Evolutionary conservation across 2,113 vertebrate species (phyloP), one percentile per base, ranked within the genome.

Genomic region (Quiscalus mexicanus): DNA sequence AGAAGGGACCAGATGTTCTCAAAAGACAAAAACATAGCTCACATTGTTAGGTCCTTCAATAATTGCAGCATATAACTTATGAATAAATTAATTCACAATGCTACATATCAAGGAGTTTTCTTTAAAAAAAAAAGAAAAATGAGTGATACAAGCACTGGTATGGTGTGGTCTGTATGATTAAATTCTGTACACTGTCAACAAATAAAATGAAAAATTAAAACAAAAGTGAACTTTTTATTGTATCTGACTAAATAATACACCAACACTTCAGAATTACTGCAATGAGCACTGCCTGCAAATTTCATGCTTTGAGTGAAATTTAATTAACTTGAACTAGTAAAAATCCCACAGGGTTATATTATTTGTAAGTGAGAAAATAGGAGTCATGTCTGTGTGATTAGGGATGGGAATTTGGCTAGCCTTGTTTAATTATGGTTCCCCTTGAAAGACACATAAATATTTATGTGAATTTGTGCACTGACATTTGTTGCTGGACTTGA

Each of bases 301-400:
- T 70, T 80, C 87, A 93, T 69, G 90, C 85, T 96, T 88, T 89
- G 89, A 95, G 47, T 90, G 84, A 87, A 93, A 96, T 90, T 75
- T 92, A 95, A 93, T 97, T 97, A 95, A 95, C 89, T 78, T 60
- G 73, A 96, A 96, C 83, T 81, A 87, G 76, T 56, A 70, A 95
- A 90, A 95, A 95, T 90, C 94, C 86, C 86, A 67, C 5, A 4
- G 52, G 80, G 47, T 86, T 80, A 60, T 41, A 82, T 87, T 96
- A 84, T 84, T 96, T 90, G 79, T 95, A 96, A 92, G 84, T 1
- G 39, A 95, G 78, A 95, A 96, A 89, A 95, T 41, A 83, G 74
- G 23, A 95, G 67, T 58, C 84, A 59, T 9, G 59, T 74, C 64
- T 90, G 67, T 23, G 0, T 88, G 93, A 93, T 89, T 84, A 22